A percentile compares a stretch with the other conserved stretches of the same genome.
These are phyloP conservation scores for Ochlodes sylvanus DNA, from an alignment of 2,888 invertebrate genomes.

Conservation along the genomic window DNA sequence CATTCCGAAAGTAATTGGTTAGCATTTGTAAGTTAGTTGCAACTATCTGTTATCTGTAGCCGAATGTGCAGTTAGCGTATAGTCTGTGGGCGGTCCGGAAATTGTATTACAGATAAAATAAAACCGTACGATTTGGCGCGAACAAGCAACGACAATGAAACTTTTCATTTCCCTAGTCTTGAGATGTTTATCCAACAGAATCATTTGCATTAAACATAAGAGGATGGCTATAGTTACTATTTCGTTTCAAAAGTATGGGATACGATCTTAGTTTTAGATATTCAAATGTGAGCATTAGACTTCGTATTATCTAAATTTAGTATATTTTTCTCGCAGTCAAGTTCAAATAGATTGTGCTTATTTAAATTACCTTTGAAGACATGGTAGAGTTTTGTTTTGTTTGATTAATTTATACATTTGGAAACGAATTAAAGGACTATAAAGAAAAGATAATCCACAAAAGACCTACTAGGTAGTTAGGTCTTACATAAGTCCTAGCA, in stretches of 20 bases:
- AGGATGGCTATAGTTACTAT: slow-evolving; percentile 34
- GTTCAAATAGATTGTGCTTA: slow-evolving; percentile 9
- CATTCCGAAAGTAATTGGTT: slow-evolving; percentile 26
- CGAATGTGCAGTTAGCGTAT: slow-evolving; percentile 35
- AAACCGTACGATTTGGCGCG: slow-evolving; percentile 37
- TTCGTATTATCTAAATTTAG: slow-evolving; percentile 32
- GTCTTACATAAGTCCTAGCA: slow-evolving; percentile 15
- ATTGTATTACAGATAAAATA: slow-evolving; percentile 38
- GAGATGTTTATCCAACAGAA: slow-evolving; percentile 36
- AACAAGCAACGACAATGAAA: slow-evolving; percentile 36
- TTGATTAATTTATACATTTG: background rate
- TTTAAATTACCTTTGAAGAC: background rate
- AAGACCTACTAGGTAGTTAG: too few species aligned
- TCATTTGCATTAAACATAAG: slow-evolving; percentile 36
- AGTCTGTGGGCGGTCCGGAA: slow-evolving; percentile 31
- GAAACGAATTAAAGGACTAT: background rate
- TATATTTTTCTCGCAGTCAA: slow-evolving; percentile 31
- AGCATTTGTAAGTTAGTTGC: slow-evolving; percentile 20
- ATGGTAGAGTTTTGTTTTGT: background rate
- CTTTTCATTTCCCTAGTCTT: slow-evolving; percentile 35
- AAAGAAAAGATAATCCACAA: background rate
- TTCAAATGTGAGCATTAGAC: slow-evolving; percentile 31
- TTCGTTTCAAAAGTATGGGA: slow-evolving; percentile 24
- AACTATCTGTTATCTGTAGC: slow-evolving; percentile 31
- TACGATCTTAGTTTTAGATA: slow-evolving; percentile 36